Percentiles rank a stretch among this genome's conserved stretches.
Conservation (phyloP, 2,797 vertebrate genomes). For the Spea hammondii region DNA sequence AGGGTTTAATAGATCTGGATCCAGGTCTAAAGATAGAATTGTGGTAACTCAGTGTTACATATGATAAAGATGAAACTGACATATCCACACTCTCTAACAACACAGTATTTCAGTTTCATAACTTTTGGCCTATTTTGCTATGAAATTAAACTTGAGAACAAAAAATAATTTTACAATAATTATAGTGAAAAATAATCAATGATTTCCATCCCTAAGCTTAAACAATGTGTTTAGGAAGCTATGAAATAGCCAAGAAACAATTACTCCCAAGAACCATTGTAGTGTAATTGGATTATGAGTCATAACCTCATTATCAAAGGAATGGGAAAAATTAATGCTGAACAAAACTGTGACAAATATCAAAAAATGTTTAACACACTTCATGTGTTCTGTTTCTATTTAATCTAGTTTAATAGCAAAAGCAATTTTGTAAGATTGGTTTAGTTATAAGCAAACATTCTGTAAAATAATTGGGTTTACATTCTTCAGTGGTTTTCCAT, state of each 20-base stretch:
- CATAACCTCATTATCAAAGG: conserved; percentile 43
- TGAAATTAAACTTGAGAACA: neutral
- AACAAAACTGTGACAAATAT: conserved; percentile 42
- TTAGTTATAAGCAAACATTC: conserved; percentile 55
- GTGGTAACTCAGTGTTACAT: no score
- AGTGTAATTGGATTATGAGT: conserved; percentile 49
- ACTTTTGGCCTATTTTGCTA: no score
- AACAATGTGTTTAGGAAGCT: conserved; percentile 25
- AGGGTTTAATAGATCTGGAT: no score
- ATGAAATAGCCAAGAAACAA: conserved; percentile 33
- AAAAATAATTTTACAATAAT: neutral
- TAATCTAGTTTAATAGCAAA: conserved; percentile 51
- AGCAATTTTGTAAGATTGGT: conserved; percentile 35
- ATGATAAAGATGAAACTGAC: no score
- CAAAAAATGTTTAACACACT: conserved; percentile 39
- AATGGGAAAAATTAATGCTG: conserved; percentile 38
- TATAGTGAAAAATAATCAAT: neutral
- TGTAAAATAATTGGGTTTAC: conserved; percentile 51
- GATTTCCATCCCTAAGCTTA: conserved; percentile 1
- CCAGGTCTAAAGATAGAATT: no score
- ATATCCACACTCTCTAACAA: no score
- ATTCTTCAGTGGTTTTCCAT: conserved; percentile 56
- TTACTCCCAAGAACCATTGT: conserved; percentile 26
- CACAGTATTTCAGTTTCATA: no score
- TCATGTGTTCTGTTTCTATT: conserved; percentile 36